A percentile compares a stretch with the other conserved stretches of the same genome.
phyloP scores from a whole-genome alignment of 2,113 vertebrate genomes.

The Hemiscyllium ocellatum region DNA sequence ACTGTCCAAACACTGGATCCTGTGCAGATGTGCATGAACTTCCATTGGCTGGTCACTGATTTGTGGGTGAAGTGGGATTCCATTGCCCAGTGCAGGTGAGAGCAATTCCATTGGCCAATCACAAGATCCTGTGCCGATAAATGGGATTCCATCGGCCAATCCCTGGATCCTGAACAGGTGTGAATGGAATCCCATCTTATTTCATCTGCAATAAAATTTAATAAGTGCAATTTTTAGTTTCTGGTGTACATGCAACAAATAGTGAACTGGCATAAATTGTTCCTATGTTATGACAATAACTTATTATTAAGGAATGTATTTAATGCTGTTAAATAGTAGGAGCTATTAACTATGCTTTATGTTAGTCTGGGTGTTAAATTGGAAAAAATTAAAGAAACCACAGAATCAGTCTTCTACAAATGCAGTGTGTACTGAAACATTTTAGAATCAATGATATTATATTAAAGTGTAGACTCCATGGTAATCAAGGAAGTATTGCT shows the following conservation, averaged over 20 bases:
- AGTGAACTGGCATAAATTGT: neutral
- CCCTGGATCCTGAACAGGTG: too few species aligned
- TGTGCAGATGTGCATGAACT: neutral
- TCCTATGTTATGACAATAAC: neutral
- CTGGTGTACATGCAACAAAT: neutral
- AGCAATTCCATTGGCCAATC: too few species aligned
- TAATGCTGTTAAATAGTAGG: neutral
- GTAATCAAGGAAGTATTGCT: neutral
- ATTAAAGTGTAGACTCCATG: neutral
- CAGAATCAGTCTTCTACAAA: neutral
- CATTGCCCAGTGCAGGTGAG: neutral
- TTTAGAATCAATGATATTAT: neutral
- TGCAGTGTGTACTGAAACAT: neutral
- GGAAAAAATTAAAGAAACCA: neutral
- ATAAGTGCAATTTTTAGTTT: neutral
- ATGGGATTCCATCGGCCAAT: neutral
- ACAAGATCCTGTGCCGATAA: neutral
- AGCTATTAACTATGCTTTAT: neutral
- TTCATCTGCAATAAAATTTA: neutral
- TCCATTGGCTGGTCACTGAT: neutral
- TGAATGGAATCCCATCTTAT: neutral
- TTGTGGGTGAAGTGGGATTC: neutral
- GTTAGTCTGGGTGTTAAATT: neutral
- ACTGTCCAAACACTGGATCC: neutral
- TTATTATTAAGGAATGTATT: neutral